Percentiles rank a stretch among this genome's conserved stretches.
Evolutionary conservation across 2,113 vertebrate species (phyloP).

Genomic region (Limnothrissa miodon): DNA sequence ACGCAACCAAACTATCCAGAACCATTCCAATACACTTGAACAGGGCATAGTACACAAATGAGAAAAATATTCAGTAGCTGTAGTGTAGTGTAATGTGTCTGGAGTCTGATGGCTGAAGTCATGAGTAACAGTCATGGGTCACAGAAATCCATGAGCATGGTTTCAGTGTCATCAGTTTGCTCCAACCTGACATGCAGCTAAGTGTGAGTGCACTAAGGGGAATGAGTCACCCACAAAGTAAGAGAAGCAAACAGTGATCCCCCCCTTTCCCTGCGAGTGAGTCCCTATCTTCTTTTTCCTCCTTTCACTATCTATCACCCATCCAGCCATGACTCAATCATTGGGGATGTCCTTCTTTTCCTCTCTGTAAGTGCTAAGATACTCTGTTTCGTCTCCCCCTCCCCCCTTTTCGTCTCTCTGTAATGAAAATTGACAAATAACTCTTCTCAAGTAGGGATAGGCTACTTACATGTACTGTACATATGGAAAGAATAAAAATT

Average conservation of each 20-base stretch:
- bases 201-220: background rate
- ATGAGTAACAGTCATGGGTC: background rate
- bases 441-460: background rate
- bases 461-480: too few relatives aligned
- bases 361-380: background rate
- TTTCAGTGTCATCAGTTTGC: background rate
- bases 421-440: background rate
- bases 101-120: too few relatives aligned
- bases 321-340: conserved; percentile 16
- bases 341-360: background rate
- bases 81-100: too few relatives aligned
- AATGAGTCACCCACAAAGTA: conserved; percentile 7
- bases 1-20: background rate
- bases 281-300: conserved; percentile 35
- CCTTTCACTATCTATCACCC: conserved; percentile 49
- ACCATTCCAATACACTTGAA: background rate
- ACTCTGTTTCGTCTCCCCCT: background rate
- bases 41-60: background rate
- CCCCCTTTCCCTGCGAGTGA: background rate
- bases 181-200: background rate
- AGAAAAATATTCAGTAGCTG: too few relatives aligned
- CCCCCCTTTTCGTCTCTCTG: background rate
- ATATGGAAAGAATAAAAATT: too few relatives aligned
- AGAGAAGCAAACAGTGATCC: conserved; percentile 32
- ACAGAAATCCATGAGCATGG: too few relatives aligned